Evolutionary conservation across 2,113 vertebrate species (phyloP), one percentile per base, ranked within the genome.

Genomic region (Puma concolor): DNA sequence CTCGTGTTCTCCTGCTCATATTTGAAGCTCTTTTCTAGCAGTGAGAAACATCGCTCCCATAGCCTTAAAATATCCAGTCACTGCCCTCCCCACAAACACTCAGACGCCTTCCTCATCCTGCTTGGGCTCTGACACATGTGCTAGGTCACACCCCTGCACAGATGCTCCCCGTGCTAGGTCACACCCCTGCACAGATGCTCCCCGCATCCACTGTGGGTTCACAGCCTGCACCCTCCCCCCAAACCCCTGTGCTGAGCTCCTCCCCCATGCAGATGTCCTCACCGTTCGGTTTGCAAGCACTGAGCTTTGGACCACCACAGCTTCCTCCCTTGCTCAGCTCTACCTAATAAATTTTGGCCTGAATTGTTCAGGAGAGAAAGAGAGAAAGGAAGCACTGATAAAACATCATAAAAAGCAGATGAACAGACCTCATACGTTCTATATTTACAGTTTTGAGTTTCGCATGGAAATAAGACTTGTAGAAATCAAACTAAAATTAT

Each of bases 401-500:
- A 71, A 41, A 88, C 8, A 74, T 54, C 48, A 33, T 69, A 50
- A 92, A 94, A 52, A 88, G 83, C 63, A 94, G 63, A 38, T 66
- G 33, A 81, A 80, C n/a, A 79, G 31, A 71, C 29, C 25, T 36
- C 57, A 41, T 33, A 11, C 11, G 50, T 54, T 74, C 54, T 74
- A 14, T 79, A 31, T 27, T 38, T 86, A 87, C 3, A 69, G 25
- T 31, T 91, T 77, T 69, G 76, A 82, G 60, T 86, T 63, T 91
- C 17, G 14, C 6, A 13, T 79, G 36, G 81, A 38, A 76, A 25
- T 77, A 66, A 91, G 33, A 63, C 13, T 48, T 48, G 64, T 36
- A 94, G 38, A 76, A 88, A 93, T 72, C 57, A 89, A 23, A 77
- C 27, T 60, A 60, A 95, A 74, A 93, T 89, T 54, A 79, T 63